Conservation (phyloP, 2,113 vertebrate species). For the Mormoops blainvillei region DNA sequence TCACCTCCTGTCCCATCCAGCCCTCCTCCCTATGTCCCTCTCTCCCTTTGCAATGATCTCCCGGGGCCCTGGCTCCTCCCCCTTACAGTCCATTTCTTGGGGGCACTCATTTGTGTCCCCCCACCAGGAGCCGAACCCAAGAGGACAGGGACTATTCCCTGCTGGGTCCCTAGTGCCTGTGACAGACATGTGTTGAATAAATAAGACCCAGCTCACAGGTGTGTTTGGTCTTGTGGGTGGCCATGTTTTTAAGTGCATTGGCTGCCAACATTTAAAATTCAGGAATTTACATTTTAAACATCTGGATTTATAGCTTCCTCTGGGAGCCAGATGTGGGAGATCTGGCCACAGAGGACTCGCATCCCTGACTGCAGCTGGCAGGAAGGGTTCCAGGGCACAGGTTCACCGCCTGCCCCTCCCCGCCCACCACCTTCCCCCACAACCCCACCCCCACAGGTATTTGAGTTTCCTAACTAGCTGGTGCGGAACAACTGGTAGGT, state of each 20-base stretch:
- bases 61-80: not conserved
- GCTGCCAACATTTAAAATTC: not conserved
- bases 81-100: not conserved
- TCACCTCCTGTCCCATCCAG: not conserved
- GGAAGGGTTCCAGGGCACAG: not conserved
- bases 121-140: not conserved
- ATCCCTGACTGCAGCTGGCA: not conserved
- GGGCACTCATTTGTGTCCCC: not conserved
- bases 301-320: not conserved
- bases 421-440: too few relatives aligned
- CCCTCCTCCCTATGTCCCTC: not conserved
- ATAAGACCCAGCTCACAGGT: not conserved
- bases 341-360: not conserved
- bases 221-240: not conserved
- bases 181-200: not conserved
- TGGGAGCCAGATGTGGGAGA: not conserved
- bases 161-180: not conserved
- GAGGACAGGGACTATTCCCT: not conserved
- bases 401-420: too few relatives aligned
- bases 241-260: not conserved
- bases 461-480: not conserved
- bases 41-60: not conserved
- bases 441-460: not conserved
- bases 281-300: not conserved
- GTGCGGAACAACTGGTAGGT: not conserved